Percentiles rank a stretch among this genome's conserved stretches.
Conservation (phyloP, 2,113 vertebrate genomes). For the Octodon degus region DNA sequence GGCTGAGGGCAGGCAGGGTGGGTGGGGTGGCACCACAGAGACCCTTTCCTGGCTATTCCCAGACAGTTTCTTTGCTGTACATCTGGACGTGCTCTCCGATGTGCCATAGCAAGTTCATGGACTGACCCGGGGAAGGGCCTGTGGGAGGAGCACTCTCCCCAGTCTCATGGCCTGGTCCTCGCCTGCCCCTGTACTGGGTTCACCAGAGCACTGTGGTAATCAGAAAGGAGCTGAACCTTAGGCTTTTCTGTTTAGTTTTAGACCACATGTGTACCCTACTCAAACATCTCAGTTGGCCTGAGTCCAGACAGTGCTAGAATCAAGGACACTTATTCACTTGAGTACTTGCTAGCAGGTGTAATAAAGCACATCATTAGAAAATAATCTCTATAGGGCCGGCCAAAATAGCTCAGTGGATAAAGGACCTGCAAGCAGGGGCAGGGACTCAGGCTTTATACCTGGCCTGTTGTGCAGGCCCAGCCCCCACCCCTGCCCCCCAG, state of each 20-base stretch:
- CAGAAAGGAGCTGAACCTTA: background rate
- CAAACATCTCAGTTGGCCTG: background rate
- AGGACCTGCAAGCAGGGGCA: too few species aligned
- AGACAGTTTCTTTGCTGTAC: background rate
- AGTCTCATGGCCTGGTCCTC: background rate
- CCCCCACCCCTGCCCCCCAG: too few species aligned
- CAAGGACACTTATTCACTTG: background rate
- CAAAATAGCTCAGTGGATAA: too few species aligned
- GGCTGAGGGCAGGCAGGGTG: background rate
- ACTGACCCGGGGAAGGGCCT: background rate
- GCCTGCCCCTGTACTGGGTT: background rate
- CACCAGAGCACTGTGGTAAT: background rate
- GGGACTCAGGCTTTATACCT: too few species aligned
- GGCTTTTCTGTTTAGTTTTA: background rate
- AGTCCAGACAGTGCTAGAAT: background rate
- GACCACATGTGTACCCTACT: background rate
- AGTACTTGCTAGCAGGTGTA: background rate
- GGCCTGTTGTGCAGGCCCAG: too few species aligned
- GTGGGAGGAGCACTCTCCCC: background rate
- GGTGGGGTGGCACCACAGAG: background rate
- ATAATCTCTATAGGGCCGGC: too few species aligned
- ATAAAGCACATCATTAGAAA: background rate
- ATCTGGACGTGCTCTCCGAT: background rate
- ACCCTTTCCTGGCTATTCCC: background rate
- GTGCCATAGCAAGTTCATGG: background rate